Percentiles rank a stretch among this genome's conserved stretches.
phyloP scores from a whole-genome alignment of 1,140 invertebrate genomes.

The Drosophila setifemur region DNA sequence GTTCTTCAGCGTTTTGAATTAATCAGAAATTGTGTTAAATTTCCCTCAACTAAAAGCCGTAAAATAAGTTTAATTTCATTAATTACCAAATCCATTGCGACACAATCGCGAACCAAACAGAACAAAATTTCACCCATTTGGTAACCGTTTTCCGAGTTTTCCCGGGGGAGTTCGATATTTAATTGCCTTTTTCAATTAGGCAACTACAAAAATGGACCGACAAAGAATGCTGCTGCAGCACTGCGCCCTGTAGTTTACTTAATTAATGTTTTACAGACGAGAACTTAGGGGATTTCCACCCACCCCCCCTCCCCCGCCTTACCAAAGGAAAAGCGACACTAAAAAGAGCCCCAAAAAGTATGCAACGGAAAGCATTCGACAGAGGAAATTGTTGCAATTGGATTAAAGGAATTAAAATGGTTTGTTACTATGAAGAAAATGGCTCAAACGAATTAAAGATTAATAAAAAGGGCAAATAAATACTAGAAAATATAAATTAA shows the following conservation, averaged over 20 bases:
- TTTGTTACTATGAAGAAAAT: too few species aligned
- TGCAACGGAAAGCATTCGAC: slow-evolving; percentile 12
- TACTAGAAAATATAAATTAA: too few species aligned
- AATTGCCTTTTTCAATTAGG: slow-evolving; percentile 76
- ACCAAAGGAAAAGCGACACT: slow-evolving; percentile 1
- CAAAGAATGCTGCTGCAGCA: slow-evolving; percentile 32
- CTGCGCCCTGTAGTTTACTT: slow-evolving; percentile 34
- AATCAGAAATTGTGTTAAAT: too few species aligned
- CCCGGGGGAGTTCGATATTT: slow-evolving; percentile 31
- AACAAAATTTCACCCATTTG: slow-evolving; percentile 6
- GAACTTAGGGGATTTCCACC: background rate
- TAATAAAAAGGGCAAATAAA: too few species aligned
- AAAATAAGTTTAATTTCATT: slow-evolving; percentile 48
- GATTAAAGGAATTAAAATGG: slow-evolving; percentile 1
- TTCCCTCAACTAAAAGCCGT: background rate
- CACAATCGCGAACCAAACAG: slow-evolving; percentile 11
- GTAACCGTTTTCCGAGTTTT: slow-evolving; percentile 9
- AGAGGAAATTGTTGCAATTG: slow-evolving; percentile 1
- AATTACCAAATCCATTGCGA: slow-evolving; percentile 31
- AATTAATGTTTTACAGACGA: slow-evolving; percentile 26
- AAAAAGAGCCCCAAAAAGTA: slow-evolving; percentile 12
- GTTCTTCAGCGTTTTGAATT: too few species aligned
- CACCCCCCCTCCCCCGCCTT: background rate
- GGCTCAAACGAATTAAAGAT: too few species aligned
- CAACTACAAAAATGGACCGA: slow-evolving; percentile 31